Evolutionary conservation across 2,113 vertebrate species (phyloP).

Genomic region (Scomber scombrus): DNA sequence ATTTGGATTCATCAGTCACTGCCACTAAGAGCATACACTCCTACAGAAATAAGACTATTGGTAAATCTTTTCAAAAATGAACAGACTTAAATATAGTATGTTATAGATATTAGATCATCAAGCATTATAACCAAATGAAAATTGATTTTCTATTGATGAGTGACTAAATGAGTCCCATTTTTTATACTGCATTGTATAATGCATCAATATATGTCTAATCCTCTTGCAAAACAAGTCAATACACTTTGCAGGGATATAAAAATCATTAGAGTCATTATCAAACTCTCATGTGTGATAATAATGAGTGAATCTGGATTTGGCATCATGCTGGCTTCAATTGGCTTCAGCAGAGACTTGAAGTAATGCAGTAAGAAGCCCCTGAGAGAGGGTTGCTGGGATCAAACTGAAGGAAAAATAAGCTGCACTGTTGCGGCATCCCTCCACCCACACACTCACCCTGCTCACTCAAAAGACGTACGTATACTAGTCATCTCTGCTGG

Average conservation of each 20-base stretch:
- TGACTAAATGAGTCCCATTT: conserved; percentile 2
- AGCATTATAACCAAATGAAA: background rate
- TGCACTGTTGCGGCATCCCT: conserved; percentile 76
- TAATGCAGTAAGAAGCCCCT: conserved; percentile 53
- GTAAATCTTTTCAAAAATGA: background rate
- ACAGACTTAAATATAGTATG: background rate
- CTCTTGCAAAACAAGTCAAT: conserved; percentile 24
- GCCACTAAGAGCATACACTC: background rate
- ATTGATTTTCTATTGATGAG: background rate
- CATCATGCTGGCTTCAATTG: conserved; percentile 10
- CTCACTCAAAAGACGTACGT: conserved; percentile 54
- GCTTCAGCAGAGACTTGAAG: conserved; percentile 16
- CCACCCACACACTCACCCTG: conserved; percentile 66
- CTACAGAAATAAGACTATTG: conserved; percentile 14
- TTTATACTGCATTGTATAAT: background rate
- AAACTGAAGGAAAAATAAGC: conserved; percentile 75
- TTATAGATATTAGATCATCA: background rate
- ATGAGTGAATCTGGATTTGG: conserved; percentile 33
- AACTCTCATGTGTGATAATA: conserved; percentile 32
- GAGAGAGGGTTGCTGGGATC: conserved; percentile 65
- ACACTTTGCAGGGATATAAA: conserved; percentile 33
- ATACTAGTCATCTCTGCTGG: conserved; percentile 54
- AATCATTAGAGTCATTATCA: conserved; percentile 26
- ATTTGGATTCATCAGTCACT: background rate
- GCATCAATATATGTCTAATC: background rate